Evolutionary conservation across 1,140 invertebrate genomes (phyloP).

Genomic region (Cardiocondyla obscurior): DNA sequence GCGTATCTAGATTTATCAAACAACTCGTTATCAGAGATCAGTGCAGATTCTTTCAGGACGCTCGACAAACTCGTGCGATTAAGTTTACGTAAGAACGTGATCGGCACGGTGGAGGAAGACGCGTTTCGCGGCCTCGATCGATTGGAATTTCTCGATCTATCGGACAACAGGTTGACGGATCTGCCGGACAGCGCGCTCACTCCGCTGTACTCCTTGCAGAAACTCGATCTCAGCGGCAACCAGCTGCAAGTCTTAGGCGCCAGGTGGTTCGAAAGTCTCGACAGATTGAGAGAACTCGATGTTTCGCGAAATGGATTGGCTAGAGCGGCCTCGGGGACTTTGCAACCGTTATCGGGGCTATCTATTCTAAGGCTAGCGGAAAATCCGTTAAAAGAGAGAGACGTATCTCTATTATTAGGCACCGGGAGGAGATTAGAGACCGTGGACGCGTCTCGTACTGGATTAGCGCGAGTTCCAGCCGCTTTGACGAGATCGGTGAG

Average conservation of each 20-base stretch:
- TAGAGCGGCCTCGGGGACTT: slow-evolving; percentile 88
- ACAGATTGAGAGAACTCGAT: slow-evolving; percentile 90
- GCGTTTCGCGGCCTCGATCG: slow-evolving; percentile 82
- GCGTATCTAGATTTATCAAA: slow-evolving; percentile 86
- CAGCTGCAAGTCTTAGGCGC: slow-evolving; percentile 85
- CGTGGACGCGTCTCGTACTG: slow-evolving; percentile 92
- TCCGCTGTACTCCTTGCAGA: slow-evolving; percentile 86
- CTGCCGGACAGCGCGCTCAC: slow-evolving; percentile 85
- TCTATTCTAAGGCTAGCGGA: slow-evolving; percentile 90
- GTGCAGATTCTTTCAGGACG: slow-evolving; percentile 72
- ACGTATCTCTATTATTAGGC: slow-evolving; percentile 87
- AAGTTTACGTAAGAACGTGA: slow-evolving; percentile 85
- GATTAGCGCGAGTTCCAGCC: slow-evolving; percentile 91
- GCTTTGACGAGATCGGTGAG: slow-evolving; percentile 93
- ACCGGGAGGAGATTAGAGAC: slow-evolving; percentile 90
- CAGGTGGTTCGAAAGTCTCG: slow-evolving; percentile 87
- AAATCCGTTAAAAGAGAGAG: slow-evolving; percentile 87
- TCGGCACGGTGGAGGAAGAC: slow-evolving; percentile 83
- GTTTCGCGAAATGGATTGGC: slow-evolving; percentile 91
- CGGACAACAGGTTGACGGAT: slow-evolving; percentile 86
- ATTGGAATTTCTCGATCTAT: slow-evolving; percentile 86
- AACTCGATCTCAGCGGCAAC: slow-evolving; percentile 90
- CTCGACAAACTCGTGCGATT: slow-evolving; percentile 82
- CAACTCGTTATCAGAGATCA: slow-evolving; percentile 78
- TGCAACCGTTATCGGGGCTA: slow-evolving; percentile 90